Conservation (phyloP, 2,113 vertebrate species). For the Narcine bancroftii region DNA sequence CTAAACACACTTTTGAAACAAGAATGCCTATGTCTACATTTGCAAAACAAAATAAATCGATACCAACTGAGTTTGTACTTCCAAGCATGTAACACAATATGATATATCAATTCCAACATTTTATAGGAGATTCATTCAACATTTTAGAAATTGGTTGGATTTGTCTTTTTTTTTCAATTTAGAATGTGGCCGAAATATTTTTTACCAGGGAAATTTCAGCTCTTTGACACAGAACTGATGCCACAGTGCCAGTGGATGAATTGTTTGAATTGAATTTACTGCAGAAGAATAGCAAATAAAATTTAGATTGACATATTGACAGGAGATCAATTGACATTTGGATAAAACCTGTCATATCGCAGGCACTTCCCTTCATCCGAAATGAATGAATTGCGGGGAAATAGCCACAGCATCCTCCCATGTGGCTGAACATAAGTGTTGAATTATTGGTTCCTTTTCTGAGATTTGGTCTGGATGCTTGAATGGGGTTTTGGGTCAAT, state of each 20-base stretch:
- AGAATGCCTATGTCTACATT: background rate
- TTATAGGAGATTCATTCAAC: slow-evolving; percentile 6
- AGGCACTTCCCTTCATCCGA: background rate
- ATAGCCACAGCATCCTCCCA: background rate
- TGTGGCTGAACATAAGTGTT: background rate
- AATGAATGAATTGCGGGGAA: background rate
- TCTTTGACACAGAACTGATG: background rate
- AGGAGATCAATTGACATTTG: background rate
- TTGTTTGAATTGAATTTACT: background rate
- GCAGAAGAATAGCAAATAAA: background rate
- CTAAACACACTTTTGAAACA: background rate
- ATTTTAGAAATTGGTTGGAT: background rate
- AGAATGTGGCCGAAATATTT: too few species aligned
- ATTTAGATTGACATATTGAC: background rate
- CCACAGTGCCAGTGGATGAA: background rate
- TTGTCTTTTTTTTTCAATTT: slow-evolving; percentile 20
- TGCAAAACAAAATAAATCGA: background rate
- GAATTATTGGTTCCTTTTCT: background rate
- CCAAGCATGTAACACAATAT: background rate
- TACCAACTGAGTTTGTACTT: background rate
- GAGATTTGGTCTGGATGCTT: background rate
- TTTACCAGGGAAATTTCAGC: background rate
- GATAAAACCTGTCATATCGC: background rate
- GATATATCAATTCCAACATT: background rate
- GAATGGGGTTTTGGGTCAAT: background rate